Base-by-base conservation (phyloP, 1,140 invertebrate species). In the Drosophila sp. region DNA sequence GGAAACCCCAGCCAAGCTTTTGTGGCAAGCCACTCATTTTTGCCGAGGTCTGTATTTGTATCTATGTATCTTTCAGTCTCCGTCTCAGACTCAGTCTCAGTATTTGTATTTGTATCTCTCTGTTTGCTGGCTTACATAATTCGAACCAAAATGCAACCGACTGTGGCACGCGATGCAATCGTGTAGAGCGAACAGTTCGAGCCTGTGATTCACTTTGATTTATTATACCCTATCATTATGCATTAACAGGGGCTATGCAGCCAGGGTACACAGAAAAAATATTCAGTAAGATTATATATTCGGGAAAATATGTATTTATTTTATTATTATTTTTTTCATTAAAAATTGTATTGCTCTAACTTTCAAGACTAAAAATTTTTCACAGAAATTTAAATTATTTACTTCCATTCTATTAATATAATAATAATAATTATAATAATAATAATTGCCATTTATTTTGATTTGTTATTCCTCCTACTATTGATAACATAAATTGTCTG, bases 1-100 rank as follows among this genome's bases (percentile, higher is more conserved):
- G 82, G 72, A 87, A 87, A 87, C 78, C 82, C 82, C 83, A 87
- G 59, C 32, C 45, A 41, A 77, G 45, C 13, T 43, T 62, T 73
- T 67, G 67, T 43, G 41, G 54, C 57, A 61, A 53, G 40, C 63
- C 64, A 46, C 54, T 11, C 29, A 21, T 13, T 36, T 36, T 69
- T 54, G 16, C 9, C 9, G 2, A 16, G 29, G 13, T 21, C 13
- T 27, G 50, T 32, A 34, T 21, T 61, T 61, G 58, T 61, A 21
- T 48, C 11, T 45, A 57, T 40, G 25, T 18, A 14, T 48, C 25
- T 50, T 21, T 50, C 45, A 50, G 41, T 25, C 8, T 11, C 7
- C 9, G 16, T 21, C 38, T 27, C 21, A 48, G 21, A 4, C 41
- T 63, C 27, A 16, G 16, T 21, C 38, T 27, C 21, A 48, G 21